Percentiles rank a stretch among this genome's conserved stretches.
Conservation (phyloP, 2,113 vertebrate species). For the Coreoperca whiteheadi region DNA sequence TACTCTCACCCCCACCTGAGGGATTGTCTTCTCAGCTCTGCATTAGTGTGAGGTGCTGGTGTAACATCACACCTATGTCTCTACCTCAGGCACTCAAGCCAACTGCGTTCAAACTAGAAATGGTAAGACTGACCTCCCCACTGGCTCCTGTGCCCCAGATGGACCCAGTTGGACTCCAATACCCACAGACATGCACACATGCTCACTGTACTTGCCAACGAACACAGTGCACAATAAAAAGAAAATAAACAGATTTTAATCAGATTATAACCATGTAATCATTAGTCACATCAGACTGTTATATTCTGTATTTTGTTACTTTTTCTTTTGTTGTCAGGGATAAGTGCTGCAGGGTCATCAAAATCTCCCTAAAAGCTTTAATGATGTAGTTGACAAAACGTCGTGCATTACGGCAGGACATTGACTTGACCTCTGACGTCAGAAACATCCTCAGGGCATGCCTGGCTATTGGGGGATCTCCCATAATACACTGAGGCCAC, state of each 20-base stretch:
- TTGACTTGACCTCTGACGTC: conserved; percentile 93
- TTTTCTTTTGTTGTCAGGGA: background rate
- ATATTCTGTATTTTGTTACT: background rate
- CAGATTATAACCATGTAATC: background rate
- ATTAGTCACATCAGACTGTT: background rate
- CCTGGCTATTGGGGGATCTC: conserved; percentile 84
- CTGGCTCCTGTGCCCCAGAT: conserved; percentile 30
- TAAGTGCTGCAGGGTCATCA: conserved; percentile 9
- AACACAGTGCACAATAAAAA: background rate
- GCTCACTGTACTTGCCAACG: background rate
- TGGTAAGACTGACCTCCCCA: conserved; percentile 53
- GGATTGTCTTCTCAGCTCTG: conserved; percentile 67
- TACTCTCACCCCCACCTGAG: conserved; percentile 59
- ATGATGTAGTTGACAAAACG: conserved; percentile 89
- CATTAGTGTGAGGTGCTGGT: conserved; percentile 61
- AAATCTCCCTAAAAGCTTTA: conserved; percentile 66
- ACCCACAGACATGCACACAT: conserved; percentile 41
- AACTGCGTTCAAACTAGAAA: conserved; percentile 64
- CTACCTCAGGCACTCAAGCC: conserved; percentile 51
- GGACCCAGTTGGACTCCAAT: conserved; percentile 33
- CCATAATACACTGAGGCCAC: conserved; percentile 83
- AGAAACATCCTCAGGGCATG: conserved; percentile 89
- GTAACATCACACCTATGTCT: conserved; percentile 74
- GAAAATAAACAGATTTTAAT: background rate
- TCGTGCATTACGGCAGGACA: conserved; percentile 91